A percentile compares a stretch with the other conserved stretches of the same genome.
Conservation (phyloP, 2,888 invertebrate species). For the Odiellus spinosus region DNA sequence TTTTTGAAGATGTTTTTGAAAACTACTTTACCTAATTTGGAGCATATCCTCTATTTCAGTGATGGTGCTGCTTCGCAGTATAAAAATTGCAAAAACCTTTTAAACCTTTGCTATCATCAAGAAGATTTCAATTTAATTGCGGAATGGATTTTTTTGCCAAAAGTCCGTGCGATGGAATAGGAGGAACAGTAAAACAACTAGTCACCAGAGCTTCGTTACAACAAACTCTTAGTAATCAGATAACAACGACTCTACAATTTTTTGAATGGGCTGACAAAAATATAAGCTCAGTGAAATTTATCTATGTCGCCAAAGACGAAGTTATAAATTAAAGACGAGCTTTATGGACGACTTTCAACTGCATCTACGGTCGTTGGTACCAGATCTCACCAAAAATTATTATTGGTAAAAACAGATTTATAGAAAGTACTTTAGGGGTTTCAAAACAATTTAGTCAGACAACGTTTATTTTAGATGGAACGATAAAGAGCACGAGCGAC, state of each 20-base stretch:
- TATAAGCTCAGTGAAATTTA: too few species aligned
- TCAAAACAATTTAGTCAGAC: too few species aligned
- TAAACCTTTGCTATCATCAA: constrained; percentile 18
- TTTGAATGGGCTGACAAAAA: background rate
- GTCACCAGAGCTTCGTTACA: constrained; percentile 7
- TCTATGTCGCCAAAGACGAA: too few species aligned
- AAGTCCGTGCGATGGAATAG: constrained; percentile 21
- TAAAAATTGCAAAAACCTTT: constrained; percentile 21
- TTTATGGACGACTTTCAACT: background rate
- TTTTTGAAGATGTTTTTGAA: too few species aligned
- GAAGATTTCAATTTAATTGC: constrained; percentile 18
- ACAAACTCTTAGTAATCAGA: background rate
- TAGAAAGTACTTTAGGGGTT: too few species aligned
- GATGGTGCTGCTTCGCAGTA: constrained; percentile 21
- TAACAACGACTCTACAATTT: background rate
- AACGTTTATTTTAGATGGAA: too few species aligned
- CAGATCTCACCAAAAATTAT: too few species aligned
- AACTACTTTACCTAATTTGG: too few species aligned
- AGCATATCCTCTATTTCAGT: constrained; percentile 17
- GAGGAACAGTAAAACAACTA: constrained; percentile 18
- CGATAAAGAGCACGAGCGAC: too few species aligned
- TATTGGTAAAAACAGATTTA: too few species aligned
- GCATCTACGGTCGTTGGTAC: too few species aligned
- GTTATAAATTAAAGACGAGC: background rate
- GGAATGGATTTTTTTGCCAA: constrained; percentile 22